Evolutionary conservation across 2,113 vertebrate genomes (phyloP).

Genomic region (Phalacrocorax carbo): DNA sequence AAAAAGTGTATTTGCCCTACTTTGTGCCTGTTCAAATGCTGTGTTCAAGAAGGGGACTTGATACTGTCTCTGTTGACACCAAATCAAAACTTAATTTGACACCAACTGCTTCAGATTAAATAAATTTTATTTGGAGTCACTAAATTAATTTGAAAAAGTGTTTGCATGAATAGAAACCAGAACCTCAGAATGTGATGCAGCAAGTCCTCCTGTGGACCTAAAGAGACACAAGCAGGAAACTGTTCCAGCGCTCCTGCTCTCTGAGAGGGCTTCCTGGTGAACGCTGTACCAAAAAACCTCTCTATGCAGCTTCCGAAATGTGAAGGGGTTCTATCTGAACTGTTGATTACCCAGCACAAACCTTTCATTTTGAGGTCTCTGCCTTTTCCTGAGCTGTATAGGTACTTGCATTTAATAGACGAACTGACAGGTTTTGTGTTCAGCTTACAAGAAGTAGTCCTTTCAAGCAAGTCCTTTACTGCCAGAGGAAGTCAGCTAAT

Average conservation of each 20-base stretch:
- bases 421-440: neutral
- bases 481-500: neutral
- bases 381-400: neutral
- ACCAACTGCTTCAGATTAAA: neutral
- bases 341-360: fast-evolving
- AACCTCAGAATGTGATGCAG: neutral
- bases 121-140: neutral
- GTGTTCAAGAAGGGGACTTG: neutral
- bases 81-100: neutral
- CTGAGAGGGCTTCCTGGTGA: neutral
- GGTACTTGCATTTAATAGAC: neutral
- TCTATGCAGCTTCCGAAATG: neutral
- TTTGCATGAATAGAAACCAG: neutral
- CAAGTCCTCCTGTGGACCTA: neutral
- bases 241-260: neutral
- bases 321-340: neutral
- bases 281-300: neutral
- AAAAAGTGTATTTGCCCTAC: neutral
- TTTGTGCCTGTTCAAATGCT: neutral
- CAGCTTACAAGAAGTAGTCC: too few species aligned
- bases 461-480: neutral
- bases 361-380: neutral
- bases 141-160: neutral
- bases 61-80: neutral
- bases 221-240: neutral